A percentile compares a stretch with the other conserved stretches of the same genome.
These are phyloP conservation scores for Puntigrus tetrazona DNA, from an alignment of 2,113 vertebrate species.

Conservation along the genomic window DNA sequence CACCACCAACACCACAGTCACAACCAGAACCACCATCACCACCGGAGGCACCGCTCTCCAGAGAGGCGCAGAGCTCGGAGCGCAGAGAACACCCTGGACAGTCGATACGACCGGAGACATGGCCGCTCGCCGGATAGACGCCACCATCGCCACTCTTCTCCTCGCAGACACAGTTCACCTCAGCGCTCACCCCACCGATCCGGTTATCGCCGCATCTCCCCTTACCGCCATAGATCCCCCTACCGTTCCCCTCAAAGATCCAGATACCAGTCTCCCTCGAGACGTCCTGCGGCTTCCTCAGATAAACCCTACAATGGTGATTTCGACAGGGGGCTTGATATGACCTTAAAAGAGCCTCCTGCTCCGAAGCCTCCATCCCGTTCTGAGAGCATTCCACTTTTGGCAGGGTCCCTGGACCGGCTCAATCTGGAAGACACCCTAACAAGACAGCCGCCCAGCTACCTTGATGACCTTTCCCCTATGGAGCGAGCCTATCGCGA, in stretches of 20 bases:
- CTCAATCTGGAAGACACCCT: slow-evolving; percentile 63
- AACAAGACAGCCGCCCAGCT: slow-evolving; percentile 24
- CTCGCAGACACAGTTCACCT: slow-evolving; percentile 76
- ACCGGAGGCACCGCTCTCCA: slow-evolving; percentile 75
- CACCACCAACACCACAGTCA: slow-evolving; percentile 62
- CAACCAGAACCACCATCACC: slow-evolving; percentile 58
- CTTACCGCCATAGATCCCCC: slow-evolving; percentile 75
- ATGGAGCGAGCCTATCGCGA: slow-evolving; percentile 63
- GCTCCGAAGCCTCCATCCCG: slow-evolving; percentile 58
- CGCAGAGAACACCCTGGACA: slow-evolving; percentile 85
- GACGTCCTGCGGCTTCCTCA: slow-evolving; percentile 64
- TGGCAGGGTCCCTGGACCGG: slow-evolving; percentile 63
- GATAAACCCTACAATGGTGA: slow-evolving; percentile 77
- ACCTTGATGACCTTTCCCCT: slow-evolving; percentile 57
- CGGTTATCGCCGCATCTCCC: slow-evolving; percentile 73
- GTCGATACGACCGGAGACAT: slow-evolving; percentile 65
- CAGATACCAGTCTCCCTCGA: slow-evolving; percentile 78
- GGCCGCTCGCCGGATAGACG: slow-evolving; percentile 81
- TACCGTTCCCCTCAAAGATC: slow-evolving; percentile 72
- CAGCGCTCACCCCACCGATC: slow-evolving; percentile 69
- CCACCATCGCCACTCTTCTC: slow-evolving; percentile 72
- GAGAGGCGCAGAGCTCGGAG: slow-evolving; percentile 82
- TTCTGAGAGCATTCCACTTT: slow-evolving; percentile 62
- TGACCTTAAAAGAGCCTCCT: slow-evolving; percentile 57
- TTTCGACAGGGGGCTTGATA: slow-evolving; percentile 68